Percentiles rank a stretch among this genome's conserved stretches.
These are phyloP conservation scores for Drosophila mayaguana DNA, from an alignment of 2,888 invertebrate species.

Conservation along the genomic window DNA sequence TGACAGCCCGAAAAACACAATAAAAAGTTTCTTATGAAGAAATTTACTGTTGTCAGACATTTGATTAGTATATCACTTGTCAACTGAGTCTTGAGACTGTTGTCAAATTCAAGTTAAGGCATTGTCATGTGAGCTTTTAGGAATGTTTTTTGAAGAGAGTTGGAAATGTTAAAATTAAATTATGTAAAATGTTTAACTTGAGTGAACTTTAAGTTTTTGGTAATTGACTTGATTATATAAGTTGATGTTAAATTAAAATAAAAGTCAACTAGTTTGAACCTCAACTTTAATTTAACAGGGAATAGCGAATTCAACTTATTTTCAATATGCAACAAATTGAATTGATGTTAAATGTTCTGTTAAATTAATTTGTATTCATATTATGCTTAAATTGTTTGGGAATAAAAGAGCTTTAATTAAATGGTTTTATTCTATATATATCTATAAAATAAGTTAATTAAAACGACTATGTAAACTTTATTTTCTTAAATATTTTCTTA, in stretches of 20 bases:
- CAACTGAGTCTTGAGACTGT: neutral
- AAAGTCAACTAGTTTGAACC: neutral
- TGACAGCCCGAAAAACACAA: neutral
- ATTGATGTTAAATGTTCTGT: no score
- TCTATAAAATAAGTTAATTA: no score
- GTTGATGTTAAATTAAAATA: neutral
- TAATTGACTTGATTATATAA: neutral
- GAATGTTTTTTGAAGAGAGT: neutral
- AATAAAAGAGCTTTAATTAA: no score
- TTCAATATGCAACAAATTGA: no score
- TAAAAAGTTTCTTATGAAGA: neutral
- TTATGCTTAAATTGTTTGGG: no score
- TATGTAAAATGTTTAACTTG: neutral
- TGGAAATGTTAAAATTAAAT: neutral
- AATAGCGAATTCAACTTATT: neutral
- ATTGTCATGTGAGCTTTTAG: neutral
- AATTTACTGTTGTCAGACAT: neutral
- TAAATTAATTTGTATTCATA: no score
- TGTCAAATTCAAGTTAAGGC: neutral
- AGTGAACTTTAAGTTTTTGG: neutral
- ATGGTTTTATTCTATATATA: no score
- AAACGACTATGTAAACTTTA: no score
- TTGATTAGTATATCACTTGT: constrained; percentile 2
- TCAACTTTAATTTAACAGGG: no score
- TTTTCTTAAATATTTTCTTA: no score